These are phyloP conservation scores for Griposia aprilina DNA, from an alignment of 2,888 invertebrate species.

Conservation along the genomic window DNA sequence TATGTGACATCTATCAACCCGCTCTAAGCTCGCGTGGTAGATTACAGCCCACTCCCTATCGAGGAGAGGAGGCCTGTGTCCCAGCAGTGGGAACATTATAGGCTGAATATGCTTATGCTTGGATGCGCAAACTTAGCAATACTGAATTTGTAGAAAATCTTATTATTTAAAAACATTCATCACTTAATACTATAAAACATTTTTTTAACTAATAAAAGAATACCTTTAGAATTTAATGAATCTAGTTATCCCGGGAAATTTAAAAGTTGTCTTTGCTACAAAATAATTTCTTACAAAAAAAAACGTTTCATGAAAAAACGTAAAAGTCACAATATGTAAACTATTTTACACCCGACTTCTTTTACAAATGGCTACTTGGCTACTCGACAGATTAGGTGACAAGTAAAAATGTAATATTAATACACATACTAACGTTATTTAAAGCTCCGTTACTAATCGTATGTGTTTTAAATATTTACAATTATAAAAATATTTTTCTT, in stretches of 20 bases:
- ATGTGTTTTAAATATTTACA: slow-evolving; percentile 35
- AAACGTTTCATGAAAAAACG: background rate
- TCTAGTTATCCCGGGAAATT: slow-evolving; percentile 10
- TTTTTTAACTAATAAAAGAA: no score
- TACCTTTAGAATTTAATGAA: background rate
- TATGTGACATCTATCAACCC: no score
- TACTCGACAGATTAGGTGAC: slow-evolving; percentile 40
- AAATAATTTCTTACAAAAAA: background rate
- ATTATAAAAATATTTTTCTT: slow-evolving; percentile 37
- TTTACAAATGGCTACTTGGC: slow-evolving; percentile 45
- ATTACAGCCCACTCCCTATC: no score
- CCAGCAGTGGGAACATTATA: no score
- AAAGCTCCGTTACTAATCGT: slow-evolving; percentile 34
- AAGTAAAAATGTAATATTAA: slow-evolving; percentile 44
- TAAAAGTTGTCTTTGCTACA: background rate
- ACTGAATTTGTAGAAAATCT: no score
- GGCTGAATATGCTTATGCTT: no score
- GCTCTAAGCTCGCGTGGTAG: no score
- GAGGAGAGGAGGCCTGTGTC: no score
- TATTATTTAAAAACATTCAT: no score
- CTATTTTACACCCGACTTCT: slow-evolving; percentile 22
- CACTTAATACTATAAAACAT: no score
- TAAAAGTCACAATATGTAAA: slow-evolving; percentile 11
- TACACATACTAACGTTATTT: slow-evolving; percentile 31
- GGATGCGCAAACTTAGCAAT: no score